Evolutionary conservation across 2,797 vertebrate genomes (phyloP).

Genomic region (Sebastolobus altivelis): DNA sequence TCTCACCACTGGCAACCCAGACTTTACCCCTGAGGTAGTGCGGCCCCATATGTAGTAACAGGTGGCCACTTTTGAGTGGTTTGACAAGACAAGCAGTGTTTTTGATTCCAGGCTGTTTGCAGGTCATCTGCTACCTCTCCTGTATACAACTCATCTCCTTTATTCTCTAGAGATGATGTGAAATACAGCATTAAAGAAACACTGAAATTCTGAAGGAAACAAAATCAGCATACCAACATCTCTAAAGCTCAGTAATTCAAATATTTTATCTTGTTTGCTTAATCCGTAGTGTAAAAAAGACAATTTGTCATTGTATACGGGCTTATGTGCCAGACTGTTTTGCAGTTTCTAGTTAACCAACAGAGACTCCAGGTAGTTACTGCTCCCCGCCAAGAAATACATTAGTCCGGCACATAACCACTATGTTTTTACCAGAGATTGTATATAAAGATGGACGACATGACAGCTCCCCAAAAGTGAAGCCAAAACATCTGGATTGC

Average conservation of each 20-base stretch:
- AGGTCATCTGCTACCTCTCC: conserved; percentile 19
- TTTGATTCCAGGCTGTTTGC: conserved; percentile 38
- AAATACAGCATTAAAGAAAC: background rate
- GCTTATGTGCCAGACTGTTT: background rate
- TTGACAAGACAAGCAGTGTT: conserved; percentile 31
- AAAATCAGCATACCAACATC: background rate
- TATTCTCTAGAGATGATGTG: background rate
- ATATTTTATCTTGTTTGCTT: background rate
- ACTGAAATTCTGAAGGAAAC: background rate
- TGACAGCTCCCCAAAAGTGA: no score
- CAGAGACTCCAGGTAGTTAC: background rate
- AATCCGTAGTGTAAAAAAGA: background rate
- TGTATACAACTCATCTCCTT: conserved; percentile 13
- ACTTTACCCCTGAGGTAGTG: conserved; percentile 90
- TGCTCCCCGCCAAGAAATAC: background rate
- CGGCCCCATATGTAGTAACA: conserved; percentile 42
- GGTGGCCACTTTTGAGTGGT: conserved; percentile 53
- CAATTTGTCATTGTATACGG: background rate
- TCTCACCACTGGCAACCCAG: conserved; percentile 94
- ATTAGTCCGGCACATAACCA: background rate
- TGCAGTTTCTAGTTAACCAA: background rate
- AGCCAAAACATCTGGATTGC: no score
- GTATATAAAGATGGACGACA: no score
- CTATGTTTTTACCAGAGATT: background rate
- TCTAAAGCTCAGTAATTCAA: background rate